phyloP scores from a whole-genome alignment of 2,888 invertebrate genomes.

The Priocnemis perturbator region DNA sequence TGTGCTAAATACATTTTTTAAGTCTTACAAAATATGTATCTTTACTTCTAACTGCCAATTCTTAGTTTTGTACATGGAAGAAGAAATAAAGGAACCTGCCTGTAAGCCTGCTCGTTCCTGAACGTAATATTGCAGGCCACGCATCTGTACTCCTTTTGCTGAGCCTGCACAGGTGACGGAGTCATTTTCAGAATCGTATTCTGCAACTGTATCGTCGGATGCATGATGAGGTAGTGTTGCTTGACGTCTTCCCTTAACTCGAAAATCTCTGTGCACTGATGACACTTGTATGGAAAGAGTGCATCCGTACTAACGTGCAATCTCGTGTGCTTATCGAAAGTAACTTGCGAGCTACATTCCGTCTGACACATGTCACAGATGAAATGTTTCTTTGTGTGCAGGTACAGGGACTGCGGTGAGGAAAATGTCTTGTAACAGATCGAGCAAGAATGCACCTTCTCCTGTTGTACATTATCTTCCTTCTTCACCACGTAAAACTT shows the following conservation, averaged over 20 bases:
- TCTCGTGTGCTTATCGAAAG: conserved; percentile 55
- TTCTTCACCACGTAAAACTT: conserved; percentile 51
- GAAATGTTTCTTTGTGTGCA: conserved; percentile 63
- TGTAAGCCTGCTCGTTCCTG: conserved; percentile 58
- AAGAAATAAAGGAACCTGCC: too few relatives aligned
- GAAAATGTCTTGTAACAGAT: conserved; percentile 56
- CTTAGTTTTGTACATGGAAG: too few relatives aligned
- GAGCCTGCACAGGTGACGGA: conserved; percentile 22
- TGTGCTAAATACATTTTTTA: too few relatives aligned
- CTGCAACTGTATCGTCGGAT: conserved; percentile 39
- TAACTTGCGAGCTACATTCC: conserved; percentile 49
- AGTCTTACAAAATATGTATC: too few relatives aligned
- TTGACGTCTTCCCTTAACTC: conserved; percentile 57
- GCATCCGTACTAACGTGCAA: conserved; percentile 61
- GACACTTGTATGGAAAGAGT: conserved; percentile 63
- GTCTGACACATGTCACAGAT: conserved; percentile 64
- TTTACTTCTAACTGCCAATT: too few relatives aligned
- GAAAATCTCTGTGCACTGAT: conserved; percentile 61
- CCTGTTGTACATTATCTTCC: conserved; percentile 13
- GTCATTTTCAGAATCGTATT: conserved; percentile 37
- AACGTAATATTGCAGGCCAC: conserved; percentile 60
- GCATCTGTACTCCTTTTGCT: conserved; percentile 42
- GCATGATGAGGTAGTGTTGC: conserved; percentile 47
- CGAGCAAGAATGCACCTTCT: conserved; percentile 51
- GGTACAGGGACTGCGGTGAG: conserved; percentile 45